Evolutionary conservation across 2,888 invertebrate genomes (phyloP).

Genomic region (Leucoma salicis): DNA sequence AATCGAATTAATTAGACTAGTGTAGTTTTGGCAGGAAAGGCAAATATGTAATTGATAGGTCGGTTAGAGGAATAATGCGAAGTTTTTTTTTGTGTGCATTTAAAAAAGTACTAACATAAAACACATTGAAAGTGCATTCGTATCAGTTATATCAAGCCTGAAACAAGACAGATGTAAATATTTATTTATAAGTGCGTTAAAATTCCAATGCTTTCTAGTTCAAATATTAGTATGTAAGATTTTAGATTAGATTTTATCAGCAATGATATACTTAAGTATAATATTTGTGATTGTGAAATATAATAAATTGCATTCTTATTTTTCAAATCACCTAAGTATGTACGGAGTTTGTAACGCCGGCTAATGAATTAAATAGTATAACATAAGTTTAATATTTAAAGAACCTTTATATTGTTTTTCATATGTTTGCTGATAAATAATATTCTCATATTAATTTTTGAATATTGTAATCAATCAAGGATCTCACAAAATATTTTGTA

Average conservation of each 20-base stretch:
- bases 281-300: constrained; percentile 45
- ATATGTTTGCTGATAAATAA: constrained; percentile 5
- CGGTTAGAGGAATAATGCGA: neutral
- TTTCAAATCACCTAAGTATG: constrained; percentile 9
- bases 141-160: neutral
- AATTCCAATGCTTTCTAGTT: constrained; percentile 69
- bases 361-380: constrained; percentile 24
- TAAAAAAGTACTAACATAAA: constrained; percentile 15
- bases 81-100: constrained; percentile 31
- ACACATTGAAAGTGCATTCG: neutral
- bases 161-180: constrained; percentile 26
- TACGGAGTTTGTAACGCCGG: constrained; percentile 23
- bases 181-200: constrained; percentile 43
- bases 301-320: constrained; percentile 12
- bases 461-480: constrained; percentile 12
- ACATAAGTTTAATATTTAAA: constrained; percentile 3
- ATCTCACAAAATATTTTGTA: constrained; percentile 27
- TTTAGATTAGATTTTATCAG: constrained; percentile 29
- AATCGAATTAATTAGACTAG: too few relatives aligned
- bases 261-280: constrained; percentile 29
- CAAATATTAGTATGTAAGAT: constrained; percentile 48
- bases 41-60: constrained; percentile 14
- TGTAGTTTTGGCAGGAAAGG: too few relatives aligned
- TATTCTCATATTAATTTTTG: neutral
- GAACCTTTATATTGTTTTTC: constrained; percentile 4